Base-by-base conservation (phyloP, 1,140 invertebrate species). In the Drosophila auraria region DNA sequence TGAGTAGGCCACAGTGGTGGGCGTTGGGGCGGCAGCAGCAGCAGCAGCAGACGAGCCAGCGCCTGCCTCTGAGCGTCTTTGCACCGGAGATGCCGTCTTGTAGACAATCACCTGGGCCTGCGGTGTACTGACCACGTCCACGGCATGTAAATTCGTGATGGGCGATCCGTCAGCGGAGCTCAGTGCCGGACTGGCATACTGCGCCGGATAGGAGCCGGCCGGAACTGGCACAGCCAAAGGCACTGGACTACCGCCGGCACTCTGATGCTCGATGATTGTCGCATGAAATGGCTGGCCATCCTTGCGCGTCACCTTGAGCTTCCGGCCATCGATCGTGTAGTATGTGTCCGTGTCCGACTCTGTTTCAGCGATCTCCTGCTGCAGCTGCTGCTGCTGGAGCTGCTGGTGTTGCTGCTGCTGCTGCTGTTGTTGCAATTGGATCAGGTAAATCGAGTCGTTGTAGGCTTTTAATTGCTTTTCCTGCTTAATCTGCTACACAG, bases 401-500 rank as follows among this genome's bases (percentile, higher is more conserved):
- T 87, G 76, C 25, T 91, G 87, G 20, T 83, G 62, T 14, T 76
- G 78, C 20, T 73, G 80, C 11, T 82, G 74, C 6, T 82, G 83
- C 54, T 87, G 78, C 72, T 92, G 84, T 80, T 92, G 89, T 78
- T 91, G 90, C 78, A 91, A 79, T 79, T 92, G 84, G 53, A 87
- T 92, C 73, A 91, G 80, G 78, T 92, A 91, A 61, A 92, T 81
- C 69, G 92, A 60, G 60, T 92, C 91, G 87, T 91, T 92, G 80
- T 92, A 92, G 57, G 77, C 83, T 83, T 92, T 91, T 42, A 91
- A 73, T 81, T 91, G 91, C 66, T 87, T 92, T 91, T 92, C 91
- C 86, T 92, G 91, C 78, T 92, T 92, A 75, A 92, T 92, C 87
- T 91, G 87, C 91, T 92, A 80, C 56, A 78, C 60, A 80, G 51